A percentile compares a stretch with the other conserved stretches of the same genome.
Conservation (phyloP, 1,140 invertebrate genomes). For the Leptinotarsa defecta region DNA sequence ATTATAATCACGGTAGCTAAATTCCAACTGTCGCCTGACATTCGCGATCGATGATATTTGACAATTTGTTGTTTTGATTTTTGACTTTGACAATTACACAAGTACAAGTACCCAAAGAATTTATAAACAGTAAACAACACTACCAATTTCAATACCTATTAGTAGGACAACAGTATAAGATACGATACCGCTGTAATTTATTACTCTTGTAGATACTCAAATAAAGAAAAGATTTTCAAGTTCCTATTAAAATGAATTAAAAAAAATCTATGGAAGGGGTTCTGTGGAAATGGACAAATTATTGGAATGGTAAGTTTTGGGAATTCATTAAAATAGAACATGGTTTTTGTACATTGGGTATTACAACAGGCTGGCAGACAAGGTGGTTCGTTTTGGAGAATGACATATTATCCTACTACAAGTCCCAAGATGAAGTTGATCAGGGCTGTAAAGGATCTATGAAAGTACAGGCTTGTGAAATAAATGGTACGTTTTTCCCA, state of each 20-base stretch:
- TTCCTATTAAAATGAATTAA: slow-evolving; percentile 3
- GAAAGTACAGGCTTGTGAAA: slow-evolving; percentile 82
- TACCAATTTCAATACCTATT: too few species aligned
- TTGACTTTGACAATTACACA: too few species aligned
- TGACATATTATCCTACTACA: slow-evolving; percentile 81
- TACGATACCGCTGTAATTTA: too few species aligned
- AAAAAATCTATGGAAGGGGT: slow-evolving; percentile 69
- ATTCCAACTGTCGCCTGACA: too few species aligned
- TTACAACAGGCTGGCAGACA: slow-evolving; percentile 76
- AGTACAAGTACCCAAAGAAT: too few species aligned
- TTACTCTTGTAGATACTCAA: too few species aligned
- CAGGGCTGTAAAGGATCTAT: slow-evolving; percentile 85
- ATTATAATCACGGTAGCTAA: too few species aligned
- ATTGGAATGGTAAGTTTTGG: slow-evolving; percentile 69
- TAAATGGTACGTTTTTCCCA: slow-evolving; percentile 64
- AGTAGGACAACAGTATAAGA: too few species aligned
- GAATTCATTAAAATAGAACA: slow-evolving; percentile 16
- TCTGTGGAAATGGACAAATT: slow-evolving; percentile 84
- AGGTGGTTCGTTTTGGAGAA: slow-evolving; percentile 84
- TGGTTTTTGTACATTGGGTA: slow-evolving; percentile 32
- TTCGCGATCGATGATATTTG: too few species aligned
- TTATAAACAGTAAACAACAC: too few species aligned
- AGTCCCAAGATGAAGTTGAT: slow-evolving; percentile 80
- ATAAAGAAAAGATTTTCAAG: background rate
- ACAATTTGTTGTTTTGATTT: too few species aligned